Conservation (phyloP, 2,888 invertebrate species). For the Masnerella sp. region DNA sequence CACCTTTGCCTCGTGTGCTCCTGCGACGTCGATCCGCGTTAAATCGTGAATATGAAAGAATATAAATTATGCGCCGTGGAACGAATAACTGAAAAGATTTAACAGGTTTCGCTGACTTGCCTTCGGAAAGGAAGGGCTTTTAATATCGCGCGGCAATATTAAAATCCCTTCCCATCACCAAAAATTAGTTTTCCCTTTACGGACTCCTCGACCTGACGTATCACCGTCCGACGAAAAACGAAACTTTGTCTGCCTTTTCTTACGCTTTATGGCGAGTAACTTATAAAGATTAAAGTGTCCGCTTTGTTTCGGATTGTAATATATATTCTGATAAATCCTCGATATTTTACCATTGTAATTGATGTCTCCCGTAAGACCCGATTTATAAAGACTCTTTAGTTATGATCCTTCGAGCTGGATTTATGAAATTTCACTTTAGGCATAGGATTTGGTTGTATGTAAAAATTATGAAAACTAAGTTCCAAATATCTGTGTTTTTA, state of each 20-base stretch:
- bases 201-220: constrained; percentile 58
- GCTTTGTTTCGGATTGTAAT: background rate
- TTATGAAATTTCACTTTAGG: too few relatives aligned
- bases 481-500: too few relatives aligned
- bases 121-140: constrained; percentile 62
- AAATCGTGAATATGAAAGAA: constrained; percentile 71
- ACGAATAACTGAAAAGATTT: constrained; percentile 72
- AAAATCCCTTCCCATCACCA: constrained; percentile 57
- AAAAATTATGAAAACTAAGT: too few relatives aligned
- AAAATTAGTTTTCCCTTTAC: constrained; percentile 70
- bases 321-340: background rate
- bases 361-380: background rate
- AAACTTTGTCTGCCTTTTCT: constrained; percentile 6
- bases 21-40: constrained; percentile 34
- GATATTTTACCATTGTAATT: background rate
- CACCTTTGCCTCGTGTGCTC: constrained; percentile 25
- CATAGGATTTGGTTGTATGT: too few relatives aligned
- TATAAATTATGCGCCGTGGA: constrained; percentile 70
- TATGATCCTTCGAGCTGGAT: too few relatives aligned
- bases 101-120: constrained; percentile 66
- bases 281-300: constrained; percentile 11
- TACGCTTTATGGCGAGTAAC: constrained; percentile 6
- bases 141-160: constrained; percentile 64
- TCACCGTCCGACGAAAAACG: constrained; percentile 46
- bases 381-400: too few relatives aligned